Percentiles rank a stretch among this genome's conserved stretches.
Conservation (phyloP, 2,797 vertebrate species). For the Adelosebastes latens region DNA sequence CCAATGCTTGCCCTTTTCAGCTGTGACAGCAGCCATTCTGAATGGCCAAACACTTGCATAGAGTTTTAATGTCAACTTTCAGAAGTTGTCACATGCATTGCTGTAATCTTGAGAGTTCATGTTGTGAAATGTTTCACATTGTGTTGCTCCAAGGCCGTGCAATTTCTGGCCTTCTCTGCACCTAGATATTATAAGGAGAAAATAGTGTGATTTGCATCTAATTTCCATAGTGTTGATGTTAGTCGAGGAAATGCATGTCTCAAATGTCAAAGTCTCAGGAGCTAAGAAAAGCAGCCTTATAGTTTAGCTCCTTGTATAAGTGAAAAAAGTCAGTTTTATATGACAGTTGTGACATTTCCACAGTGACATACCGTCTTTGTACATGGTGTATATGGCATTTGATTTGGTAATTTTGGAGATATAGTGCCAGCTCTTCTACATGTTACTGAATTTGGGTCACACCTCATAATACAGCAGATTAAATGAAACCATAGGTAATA, state of each 20-base stretch:
- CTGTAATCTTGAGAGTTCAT: neutral
- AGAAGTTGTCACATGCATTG: neutral
- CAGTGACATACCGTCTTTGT: neutral
- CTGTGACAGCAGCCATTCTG: neutral
- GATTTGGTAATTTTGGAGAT: neutral
- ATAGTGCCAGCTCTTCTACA: neutral
- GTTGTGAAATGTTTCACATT: conserved; percentile 12
- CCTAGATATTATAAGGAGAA: neutral
- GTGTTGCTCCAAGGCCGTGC: neutral
- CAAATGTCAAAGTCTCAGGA: conserved; percentile 7
- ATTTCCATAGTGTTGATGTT: conserved; percentile 29
- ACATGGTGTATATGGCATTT: neutral
- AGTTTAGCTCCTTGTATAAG: neutral
- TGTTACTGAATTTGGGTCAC: neutral
- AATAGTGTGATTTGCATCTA: conserved; percentile 19
- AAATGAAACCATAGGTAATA: neutral
- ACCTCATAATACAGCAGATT: neutral
- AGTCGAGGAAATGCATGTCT: conserved; percentile 4
- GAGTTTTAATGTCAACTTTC: neutral
- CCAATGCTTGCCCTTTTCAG: neutral
- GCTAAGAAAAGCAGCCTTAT: conserved; percentile 11
- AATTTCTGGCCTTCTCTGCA: neutral
- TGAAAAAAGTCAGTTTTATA: neutral
- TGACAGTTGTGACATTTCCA: conserved; percentile 2
- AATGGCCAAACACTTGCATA: neutral